Conservation (phyloP, 2,113 vertebrate species). For the Pantherophis guttatus region DNA sequence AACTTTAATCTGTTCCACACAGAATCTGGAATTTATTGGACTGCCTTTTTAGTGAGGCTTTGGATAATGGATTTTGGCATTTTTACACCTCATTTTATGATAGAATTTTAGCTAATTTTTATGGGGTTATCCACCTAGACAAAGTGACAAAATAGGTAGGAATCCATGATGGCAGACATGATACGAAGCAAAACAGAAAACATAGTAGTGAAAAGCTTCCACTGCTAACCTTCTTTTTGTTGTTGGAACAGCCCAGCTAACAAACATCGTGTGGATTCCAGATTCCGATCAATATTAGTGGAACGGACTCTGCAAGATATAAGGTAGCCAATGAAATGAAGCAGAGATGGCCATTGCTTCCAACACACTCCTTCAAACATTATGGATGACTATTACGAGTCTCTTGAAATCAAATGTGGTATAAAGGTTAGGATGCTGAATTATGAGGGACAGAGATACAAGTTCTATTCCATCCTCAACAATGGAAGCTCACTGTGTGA, state of each 20-base stretch:
- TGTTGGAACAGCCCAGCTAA: slow-evolving; percentile 89
- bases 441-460: neutral
- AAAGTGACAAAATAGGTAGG: neutral
- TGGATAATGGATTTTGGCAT: neutral
- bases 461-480: neutral
- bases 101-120: neutral
- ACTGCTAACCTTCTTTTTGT: slow-evolving; percentile 81
- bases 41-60: neutral
- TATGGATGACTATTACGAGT: neutral
- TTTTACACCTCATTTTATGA: neutral
- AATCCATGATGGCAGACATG: neutral
- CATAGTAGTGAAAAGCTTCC: neutral
- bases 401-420: neutral
- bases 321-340: slow-evolving; percentile 42
- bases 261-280: slow-evolving; percentile 90
- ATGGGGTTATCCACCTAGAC: neutral
- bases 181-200: neutral
- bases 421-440: neutral
- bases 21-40: neutral
- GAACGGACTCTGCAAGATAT: slow-evolving; percentile 83
- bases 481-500: neutral
- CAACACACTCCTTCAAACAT: neutral
- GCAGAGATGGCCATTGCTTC: slow-evolving; percentile 6
- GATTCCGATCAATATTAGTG: slow-evolving; percentile 89
- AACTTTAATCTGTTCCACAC: neutral